phyloP scores from a whole-genome alignment of 2,113 vertebrate genomes.

The Tretioscincus oriximinensis region DNA sequence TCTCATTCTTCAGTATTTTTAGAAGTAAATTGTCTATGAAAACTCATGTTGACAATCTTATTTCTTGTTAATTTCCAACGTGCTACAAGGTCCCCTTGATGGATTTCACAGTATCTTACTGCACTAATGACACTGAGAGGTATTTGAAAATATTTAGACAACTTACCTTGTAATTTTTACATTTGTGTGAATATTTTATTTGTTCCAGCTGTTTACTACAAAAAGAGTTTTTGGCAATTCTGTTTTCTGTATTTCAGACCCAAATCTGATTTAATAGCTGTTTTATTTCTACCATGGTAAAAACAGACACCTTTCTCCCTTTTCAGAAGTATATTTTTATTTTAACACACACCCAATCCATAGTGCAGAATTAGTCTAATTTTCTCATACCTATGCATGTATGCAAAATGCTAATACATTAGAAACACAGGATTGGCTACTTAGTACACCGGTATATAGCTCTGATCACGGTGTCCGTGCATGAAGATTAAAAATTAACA shows the following conservation, averaged over 20 bases:
- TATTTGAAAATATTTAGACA: too few relatives aligned
- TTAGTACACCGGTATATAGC: conserved; percentile 69
- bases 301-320: conserved; percentile 43
- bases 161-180: too few relatives aligned
- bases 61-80: too few relatives aligned
- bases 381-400: conserved; percentile 67
- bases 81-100: too few relatives aligned
- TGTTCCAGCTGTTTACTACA: too few relatives aligned
- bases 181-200: too few relatives aligned
- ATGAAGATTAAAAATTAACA: conserved; percentile 75
- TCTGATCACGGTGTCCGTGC: conserved; percentile 68
- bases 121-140: too few relatives aligned
- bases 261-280: conserved; percentile 8
- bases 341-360: background rate
- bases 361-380: conserved; percentile 65
- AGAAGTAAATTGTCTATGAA: too few relatives aligned
- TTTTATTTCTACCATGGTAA: conserved; percentile 27
- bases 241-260: conserved; percentile 38
- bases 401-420: conserved; percentile 70
- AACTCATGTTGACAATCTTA: too few relatives aligned
- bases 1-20: too few relatives aligned
- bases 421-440: conserved; percentile 70
- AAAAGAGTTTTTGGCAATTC: background rate
- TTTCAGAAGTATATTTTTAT: background rate
- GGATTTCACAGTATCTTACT: too few relatives aligned